Percentiles rank a stretch among this genome's conserved stretches.
phyloP scores from a whole-genome alignment of 2,113 vertebrate genomes.

The Rhodinocichla rosea region DNA sequence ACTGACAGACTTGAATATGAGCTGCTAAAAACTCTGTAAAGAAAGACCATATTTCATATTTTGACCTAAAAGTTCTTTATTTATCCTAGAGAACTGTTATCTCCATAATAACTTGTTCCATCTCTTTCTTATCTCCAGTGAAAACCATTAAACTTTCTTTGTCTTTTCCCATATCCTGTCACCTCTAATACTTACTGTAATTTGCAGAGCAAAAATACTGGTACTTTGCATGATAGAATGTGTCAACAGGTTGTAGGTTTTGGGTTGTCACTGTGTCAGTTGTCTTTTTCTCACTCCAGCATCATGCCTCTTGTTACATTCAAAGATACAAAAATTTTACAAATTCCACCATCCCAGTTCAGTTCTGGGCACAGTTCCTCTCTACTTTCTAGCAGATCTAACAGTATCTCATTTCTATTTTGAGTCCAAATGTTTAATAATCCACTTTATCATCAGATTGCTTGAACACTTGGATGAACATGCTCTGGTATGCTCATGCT shows the following conservation, averaged over 20 bases:
- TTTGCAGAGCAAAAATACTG: background rate
- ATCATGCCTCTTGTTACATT: background rate
- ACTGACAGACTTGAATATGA: background rate
- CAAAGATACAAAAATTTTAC: background rate
- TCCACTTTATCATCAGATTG: background rate
- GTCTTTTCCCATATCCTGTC: background rate
- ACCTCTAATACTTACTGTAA: background rate
- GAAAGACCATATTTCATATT: background rate
- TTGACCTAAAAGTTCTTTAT: background rate
- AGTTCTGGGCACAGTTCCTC: background rate
- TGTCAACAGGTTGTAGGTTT: background rate
- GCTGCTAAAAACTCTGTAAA: background rate
- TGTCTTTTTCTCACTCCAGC: background rate
- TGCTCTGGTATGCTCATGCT: background rate
- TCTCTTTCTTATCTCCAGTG: background rate
- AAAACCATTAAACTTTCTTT: background rate
- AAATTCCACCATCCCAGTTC: background rate
- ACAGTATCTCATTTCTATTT: background rate
- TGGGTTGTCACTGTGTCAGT: background rate
- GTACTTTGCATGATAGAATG: background rate
- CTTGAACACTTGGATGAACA: background rate
- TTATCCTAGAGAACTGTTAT: background rate
- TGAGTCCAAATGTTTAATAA: background rate
- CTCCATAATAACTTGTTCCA: background rate
- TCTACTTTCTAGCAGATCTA: background rate